A percentile compares a stretch with the other conserved stretches of the same genome.
phyloP scores from a whole-genome alignment of 2,113 vertebrate species.

The Triplophysa siluroides region DNA sequence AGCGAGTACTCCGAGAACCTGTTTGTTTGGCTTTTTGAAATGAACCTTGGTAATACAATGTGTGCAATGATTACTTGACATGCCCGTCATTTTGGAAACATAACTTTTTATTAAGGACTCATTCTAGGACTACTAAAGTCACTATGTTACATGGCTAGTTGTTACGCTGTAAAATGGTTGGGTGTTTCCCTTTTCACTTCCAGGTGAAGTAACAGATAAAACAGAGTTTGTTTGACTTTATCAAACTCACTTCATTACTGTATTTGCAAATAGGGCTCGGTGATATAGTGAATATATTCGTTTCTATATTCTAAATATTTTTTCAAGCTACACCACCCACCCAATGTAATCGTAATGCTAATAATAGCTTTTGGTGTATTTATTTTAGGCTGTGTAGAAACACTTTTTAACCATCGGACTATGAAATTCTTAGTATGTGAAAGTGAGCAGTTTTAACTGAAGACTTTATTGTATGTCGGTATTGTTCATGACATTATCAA shows the following conservation, averaged over 20 bases:
- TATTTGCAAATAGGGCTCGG: background rate
- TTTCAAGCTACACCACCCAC: too few relatives aligned
- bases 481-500: background rate
- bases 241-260: background rate
- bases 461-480: background rate
- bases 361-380: background rate
- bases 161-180: background rate
- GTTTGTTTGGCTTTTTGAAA: background rate
- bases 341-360: too few relatives aligned
- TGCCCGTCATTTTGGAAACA: background rate
- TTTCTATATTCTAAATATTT: too few relatives aligned
- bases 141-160: background rate
- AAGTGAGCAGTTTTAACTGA: background rate
- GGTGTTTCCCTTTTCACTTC: conserved; percentile 26
- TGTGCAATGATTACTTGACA: background rate
- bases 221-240: background rate
- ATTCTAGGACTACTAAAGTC: background rate
- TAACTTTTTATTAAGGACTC: background rate
- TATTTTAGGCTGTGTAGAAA: background rate
- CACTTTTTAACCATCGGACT: too few relatives aligned
- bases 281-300: background rate
- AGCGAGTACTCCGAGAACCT: background rate
- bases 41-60: background rate
- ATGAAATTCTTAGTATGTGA: too few relatives aligned
- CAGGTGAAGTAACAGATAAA: conserved; percentile 8